phyloP scores from a whole-genome alignment of 2,888 invertebrate genomes.

The Rhogogaster chlorosoma region DNA sequence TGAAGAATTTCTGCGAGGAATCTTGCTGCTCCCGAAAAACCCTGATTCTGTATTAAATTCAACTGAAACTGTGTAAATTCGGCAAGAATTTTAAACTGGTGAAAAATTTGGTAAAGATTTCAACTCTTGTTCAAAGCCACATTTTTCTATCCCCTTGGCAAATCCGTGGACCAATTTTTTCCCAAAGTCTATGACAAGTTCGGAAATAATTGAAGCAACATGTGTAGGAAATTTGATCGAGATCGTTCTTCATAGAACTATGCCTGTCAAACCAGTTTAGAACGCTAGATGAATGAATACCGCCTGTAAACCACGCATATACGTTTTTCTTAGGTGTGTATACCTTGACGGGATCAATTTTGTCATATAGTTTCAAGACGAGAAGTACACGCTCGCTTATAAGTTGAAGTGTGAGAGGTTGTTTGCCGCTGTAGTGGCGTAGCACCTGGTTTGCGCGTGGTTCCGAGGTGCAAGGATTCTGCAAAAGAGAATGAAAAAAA shows the following conservation, averaged over 20 bases:
- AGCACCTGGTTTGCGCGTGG: slow-evolving; percentile 79
- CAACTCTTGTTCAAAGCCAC: too few species aligned
- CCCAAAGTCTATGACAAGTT: slow-evolving; percentile 42
- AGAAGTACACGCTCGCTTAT: slow-evolving; percentile 95
- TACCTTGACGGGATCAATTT: slow-evolving; percentile 97
- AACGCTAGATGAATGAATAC: background rate
- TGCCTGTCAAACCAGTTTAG: background rate
- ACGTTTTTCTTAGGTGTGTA: slow-evolving; percentile 69
- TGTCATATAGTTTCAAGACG: slow-evolving; percentile 98
- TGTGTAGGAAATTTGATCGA: slow-evolving; percentile 17
- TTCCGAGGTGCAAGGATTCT: slow-evolving; percentile 81
- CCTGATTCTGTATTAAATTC: too few species aligned
- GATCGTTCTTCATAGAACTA: background rate
- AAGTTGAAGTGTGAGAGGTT: slow-evolving; percentile 89
- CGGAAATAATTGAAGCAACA: slow-evolving; percentile 1
- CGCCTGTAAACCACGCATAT: slow-evolving; percentile 9
- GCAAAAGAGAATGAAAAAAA: slow-evolving; percentile 81
- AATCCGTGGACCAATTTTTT: too few species aligned
- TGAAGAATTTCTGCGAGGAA: too few species aligned
- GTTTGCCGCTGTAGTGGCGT: slow-evolving; percentile 87
- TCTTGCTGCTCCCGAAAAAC: too few species aligned
- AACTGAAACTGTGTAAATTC: too few species aligned
- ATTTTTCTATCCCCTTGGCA: too few species aligned
- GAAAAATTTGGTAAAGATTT: too few species aligned
- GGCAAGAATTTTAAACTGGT: too few species aligned